Conservation (phyloP, 2,797 vertebrate species). For the Amniataba percoides region DNA sequence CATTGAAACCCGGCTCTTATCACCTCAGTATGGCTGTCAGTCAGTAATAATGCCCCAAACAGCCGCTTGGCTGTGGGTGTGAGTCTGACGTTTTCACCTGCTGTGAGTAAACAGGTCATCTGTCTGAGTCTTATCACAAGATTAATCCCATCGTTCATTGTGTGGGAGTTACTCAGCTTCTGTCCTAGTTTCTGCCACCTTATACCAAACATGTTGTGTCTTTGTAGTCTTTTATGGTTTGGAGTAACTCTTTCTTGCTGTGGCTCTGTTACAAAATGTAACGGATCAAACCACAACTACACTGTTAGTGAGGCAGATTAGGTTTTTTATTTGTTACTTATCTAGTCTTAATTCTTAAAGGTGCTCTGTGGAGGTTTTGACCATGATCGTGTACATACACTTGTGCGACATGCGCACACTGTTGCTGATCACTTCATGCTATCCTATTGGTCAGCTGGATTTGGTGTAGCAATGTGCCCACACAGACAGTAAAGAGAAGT, state of each 20-base stretch:
- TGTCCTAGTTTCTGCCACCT: neutral
- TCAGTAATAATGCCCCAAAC: conserved; percentile 9
- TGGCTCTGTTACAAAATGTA: neutral
- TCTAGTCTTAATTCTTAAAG: neutral
- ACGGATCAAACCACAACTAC: neutral
- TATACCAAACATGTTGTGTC: neutral
- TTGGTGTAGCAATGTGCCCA: too few species aligned
- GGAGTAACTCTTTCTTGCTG: neutral
- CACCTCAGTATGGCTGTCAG: conserved; percentile 22
- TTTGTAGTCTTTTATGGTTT: neutral
- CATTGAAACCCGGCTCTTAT: conserved; percentile 57
- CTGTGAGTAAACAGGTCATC: neutral
- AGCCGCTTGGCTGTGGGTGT: conserved; percentile 15
- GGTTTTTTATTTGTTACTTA: neutral
- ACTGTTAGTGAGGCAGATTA: neutral
- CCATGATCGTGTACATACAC: neutral
- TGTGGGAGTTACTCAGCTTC: neutral
- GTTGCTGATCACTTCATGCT: neutral
- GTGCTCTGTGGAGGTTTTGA: neutral
- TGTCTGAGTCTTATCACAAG: neutral
- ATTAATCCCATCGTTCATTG: neutral
- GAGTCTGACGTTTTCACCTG: conserved; percentile 13
- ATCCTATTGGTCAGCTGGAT: neutral
- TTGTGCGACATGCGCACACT: neutral
- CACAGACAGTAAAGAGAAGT: too few species aligned